phyloP scores from a whole-genome alignment of 2,888 invertebrate species.

The Campoplex nolae region DNA sequence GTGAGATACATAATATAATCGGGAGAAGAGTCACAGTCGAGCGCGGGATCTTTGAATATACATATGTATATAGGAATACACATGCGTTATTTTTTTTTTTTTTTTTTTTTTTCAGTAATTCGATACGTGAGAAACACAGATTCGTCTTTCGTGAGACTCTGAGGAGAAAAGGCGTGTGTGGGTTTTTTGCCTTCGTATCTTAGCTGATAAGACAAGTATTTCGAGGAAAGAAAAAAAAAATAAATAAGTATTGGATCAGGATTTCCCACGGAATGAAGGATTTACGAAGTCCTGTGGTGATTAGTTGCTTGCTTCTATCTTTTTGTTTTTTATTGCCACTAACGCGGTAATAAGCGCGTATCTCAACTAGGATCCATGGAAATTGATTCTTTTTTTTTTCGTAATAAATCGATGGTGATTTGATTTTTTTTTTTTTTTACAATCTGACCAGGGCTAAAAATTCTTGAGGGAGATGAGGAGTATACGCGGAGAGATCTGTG shows the following conservation, averaged over 20 bases:
- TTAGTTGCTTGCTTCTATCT: background rate
- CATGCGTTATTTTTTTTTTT: background rate
- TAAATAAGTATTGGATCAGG: background rate
- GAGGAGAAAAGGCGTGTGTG: background rate
- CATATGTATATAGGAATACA: background rate
- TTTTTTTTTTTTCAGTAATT: conserved; percentile 35
- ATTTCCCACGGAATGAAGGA: conserved; percentile 7
- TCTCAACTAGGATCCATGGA: background rate
- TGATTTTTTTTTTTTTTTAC: background rate
- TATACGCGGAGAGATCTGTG: conserved; percentile 31
- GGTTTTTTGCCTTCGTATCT: background rate
- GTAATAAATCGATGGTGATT: conserved; percentile 7
- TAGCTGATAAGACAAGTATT: conserved; percentile 26
- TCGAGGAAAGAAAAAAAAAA: conserved; percentile 28
- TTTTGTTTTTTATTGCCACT: background rate
- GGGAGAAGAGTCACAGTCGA: conserved; percentile 47
- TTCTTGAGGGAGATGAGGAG: conserved; percentile 20
- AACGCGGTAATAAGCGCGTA: background rate
- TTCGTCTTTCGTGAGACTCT: background rate
- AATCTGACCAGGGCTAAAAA: conserved; percentile 43
- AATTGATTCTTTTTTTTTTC: background rate
- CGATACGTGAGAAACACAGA: conserved; percentile 53
- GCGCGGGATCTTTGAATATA: background rate
- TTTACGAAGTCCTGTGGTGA: background rate
- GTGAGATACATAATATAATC: conserved; percentile 42